Conservation (phyloP, 2,113 vertebrate genomes). For the Hylia prasina region DNA sequence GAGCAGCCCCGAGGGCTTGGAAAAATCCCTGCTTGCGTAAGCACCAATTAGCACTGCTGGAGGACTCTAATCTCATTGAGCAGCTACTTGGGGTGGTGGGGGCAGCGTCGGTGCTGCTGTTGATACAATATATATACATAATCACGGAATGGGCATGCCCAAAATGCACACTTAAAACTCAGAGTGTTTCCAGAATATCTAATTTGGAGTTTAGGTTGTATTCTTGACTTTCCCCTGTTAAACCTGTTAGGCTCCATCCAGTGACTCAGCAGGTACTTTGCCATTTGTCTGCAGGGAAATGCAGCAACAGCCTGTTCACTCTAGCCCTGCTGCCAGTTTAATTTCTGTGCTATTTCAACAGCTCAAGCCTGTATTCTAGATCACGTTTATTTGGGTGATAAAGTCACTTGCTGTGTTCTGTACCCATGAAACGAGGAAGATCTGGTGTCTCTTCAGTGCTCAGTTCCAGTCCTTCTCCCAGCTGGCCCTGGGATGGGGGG, state of each 20-base stretch:
- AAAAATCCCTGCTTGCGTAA: constrained; percentile 24
- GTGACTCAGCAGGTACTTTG: constrained; percentile 22
- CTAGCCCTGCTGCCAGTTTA: neutral
- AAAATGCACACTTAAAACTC: neutral
- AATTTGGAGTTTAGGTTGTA: neutral
- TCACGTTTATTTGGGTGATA: neutral
- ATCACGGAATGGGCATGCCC: too few relatives aligned
- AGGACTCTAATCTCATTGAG: constrained; percentile 7
- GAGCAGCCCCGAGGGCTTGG: neutral
- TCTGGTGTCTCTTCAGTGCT: neutral
- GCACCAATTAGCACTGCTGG: neutral
- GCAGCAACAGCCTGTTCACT: neutral
- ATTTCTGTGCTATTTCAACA: neutral
- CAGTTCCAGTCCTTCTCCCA: neutral
- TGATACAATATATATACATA: too few relatives aligned
- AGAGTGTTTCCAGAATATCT: neutral
- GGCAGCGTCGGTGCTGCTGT: neutral
- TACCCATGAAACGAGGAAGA: neutral
- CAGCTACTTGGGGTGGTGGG: neutral
- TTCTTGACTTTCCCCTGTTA: neutral
- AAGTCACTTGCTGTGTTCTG: neutral
- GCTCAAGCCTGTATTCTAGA: neutral
- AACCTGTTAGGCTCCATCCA: neutral
- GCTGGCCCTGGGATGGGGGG: neutral
- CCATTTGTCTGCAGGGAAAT: neutral